phyloP scores from a whole-genome alignment of 2,797 vertebrate species.

The Anabas testudineus region DNA sequence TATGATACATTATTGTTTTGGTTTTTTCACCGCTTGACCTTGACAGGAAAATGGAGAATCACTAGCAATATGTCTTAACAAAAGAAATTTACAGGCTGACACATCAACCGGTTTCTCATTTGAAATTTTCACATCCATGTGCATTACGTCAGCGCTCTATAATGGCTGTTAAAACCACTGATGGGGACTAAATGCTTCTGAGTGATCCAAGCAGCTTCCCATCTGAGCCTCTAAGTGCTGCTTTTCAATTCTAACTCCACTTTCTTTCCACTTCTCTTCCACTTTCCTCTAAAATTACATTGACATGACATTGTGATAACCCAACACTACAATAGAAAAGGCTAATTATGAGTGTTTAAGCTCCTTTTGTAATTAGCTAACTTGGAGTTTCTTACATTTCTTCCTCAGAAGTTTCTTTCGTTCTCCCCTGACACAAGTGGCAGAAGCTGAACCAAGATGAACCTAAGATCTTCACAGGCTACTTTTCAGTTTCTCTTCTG shows the following conservation, averaged over 20 bases:
- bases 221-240: conserved; percentile 67
- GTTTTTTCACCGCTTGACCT: no score
- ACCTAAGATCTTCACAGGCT: conserved; percentile 58
- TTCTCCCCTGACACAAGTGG: conserved; percentile 49
- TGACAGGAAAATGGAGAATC: background rate
- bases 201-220: conserved; percentile 66
- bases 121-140: conserved; percentile 40
- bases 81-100: conserved; percentile 22
- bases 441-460: conserved; percentile 65
- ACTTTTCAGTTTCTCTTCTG: conserved; percentile 36
- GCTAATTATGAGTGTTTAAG: conserved; percentile 81
- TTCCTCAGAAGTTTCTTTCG: conserved; percentile 63
- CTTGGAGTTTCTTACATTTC: conserved; percentile 65
- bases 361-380: conserved; percentile 80
- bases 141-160: conserved; percentile 42
- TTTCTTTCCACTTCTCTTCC: conserved; percentile 53
- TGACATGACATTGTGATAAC: conserved; percentile 77
- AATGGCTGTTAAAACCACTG: conserved; percentile 46
- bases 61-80: conserved; percentile 2
- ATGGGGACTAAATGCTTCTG: conserved; percentile 43
- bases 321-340: conserved; percentile 69
- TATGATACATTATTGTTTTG: background rate
- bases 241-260: conserved; percentile 66
- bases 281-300: conserved; percentile 71
- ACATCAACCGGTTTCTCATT: conserved; percentile 32